These are phyloP conservation scores for Pachycephala philippinensis DNA, from an alignment of 2,113 vertebrate species.

Conservation along the genomic window DNA sequence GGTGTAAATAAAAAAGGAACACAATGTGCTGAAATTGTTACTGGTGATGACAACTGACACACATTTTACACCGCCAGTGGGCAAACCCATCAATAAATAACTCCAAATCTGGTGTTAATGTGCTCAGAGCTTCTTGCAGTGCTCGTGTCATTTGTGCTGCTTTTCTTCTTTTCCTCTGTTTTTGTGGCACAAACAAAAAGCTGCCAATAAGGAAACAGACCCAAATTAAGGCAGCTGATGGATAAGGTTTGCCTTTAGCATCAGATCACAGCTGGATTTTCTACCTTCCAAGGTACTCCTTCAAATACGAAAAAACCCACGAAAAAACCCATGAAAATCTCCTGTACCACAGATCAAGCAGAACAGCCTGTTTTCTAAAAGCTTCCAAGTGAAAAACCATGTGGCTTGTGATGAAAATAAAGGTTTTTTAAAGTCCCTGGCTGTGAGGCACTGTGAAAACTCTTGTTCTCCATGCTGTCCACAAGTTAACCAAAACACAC, in stretches of 20 bases:
- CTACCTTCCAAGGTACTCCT: not conserved
- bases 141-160: not conserved
- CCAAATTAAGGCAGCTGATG: not conserved
- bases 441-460: not conserved
- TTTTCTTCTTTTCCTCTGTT: not conserved
- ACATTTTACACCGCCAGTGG: slow-evolving; percentile 67
- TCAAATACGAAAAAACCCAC: not conserved
- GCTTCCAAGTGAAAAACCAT: not conserved
- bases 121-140: not conserved
- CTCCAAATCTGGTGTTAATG: slow-evolving; percentile 49
- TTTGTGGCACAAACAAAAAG: not conserved
- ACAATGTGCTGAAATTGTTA: slow-evolving; percentile 77
- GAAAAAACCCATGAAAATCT: rapidly evolving
- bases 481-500: not conserved
- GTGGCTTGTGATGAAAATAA: not conserved
- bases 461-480: not conserved
- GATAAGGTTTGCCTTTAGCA: not conserved
- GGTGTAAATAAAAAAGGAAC: slow-evolving; percentile 77
- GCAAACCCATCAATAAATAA: slow-evolving; percentile 76
- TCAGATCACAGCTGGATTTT: not conserved
- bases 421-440: not conserved
- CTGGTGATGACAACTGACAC: slow-evolving; percentile 75
- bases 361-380: not conserved
- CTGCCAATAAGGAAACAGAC: not conserved
- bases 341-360: not conserved